Percentiles rank a stretch among this genome's conserved stretches.
These are phyloP conservation scores for Scolopax rusticola DNA, from an alignment of 2,797 vertebrate species.

Conservation along the genomic window DNA sequence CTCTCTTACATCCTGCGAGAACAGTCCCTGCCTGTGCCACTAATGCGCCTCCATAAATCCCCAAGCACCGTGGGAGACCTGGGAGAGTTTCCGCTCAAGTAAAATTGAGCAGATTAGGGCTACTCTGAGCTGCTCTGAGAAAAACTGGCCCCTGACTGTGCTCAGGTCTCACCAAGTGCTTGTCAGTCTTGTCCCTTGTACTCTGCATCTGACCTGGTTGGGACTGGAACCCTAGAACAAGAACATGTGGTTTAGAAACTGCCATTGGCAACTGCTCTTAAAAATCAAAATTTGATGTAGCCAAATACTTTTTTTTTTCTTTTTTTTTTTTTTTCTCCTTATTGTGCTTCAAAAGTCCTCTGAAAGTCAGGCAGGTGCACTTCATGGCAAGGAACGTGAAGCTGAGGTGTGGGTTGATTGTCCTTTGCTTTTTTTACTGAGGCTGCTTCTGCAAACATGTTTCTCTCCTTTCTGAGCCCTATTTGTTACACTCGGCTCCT, in stretches of 20 bases:
- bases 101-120: conserved; percentile 28
- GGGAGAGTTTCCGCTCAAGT: not conserved
- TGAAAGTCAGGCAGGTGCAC: not conserved
- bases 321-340: not conserved
- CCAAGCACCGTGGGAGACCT: not conserved
- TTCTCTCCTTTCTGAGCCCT: not conserved
- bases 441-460: not conserved
- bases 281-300: not conserved
- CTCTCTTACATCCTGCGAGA: not conserved
- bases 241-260: not conserved
- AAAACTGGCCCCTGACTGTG: not conserved
- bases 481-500: not conserved
- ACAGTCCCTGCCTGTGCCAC: not conserved
- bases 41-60: conserved; percentile 17
- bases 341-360: not conserved
- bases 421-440: not conserved
- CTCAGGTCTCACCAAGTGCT: not conserved
- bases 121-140: not conserved
- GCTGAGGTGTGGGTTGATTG: not conserved
- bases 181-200: not conserved
- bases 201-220: not conserved
- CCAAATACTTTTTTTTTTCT: not conserved
- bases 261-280: not conserved
- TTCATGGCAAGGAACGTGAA: not conserved
- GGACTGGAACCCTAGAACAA: not conserved